Evolutionary conservation across 2,113 vertebrate genomes (phyloP).

Genomic region (Cyprinodon brontotheroides): DNA sequence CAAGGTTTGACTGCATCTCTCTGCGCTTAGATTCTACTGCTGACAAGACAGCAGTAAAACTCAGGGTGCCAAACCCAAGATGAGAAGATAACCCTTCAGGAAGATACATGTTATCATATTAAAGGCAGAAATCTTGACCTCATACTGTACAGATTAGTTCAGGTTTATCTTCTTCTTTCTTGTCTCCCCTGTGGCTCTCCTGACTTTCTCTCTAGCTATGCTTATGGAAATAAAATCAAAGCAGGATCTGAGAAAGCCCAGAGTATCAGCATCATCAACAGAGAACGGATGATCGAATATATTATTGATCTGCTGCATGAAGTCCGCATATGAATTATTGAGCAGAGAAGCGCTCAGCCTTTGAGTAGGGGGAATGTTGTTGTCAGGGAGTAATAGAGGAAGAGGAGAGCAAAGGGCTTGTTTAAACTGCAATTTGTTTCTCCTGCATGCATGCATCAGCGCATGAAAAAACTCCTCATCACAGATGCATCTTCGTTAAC

Average conservation of each 20-base stretch:
- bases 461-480: slow-evolving; percentile 29
- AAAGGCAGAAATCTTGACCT: slow-evolving; percentile 18
- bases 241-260: slow-evolving; percentile 29
- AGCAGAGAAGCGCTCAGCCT: slow-evolving; percentile 50
- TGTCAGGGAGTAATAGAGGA: slow-evolving; percentile 31
- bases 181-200: not conserved
- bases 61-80: slow-evolving; percentile 34
- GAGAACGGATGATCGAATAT: slow-evolving; percentile 59
- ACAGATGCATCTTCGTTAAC: slow-evolving; percentile 34
- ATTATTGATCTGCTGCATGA: slow-evolving; percentile 72
- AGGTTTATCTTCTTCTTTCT: slow-evolving; percentile 7
- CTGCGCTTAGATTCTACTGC: slow-evolving; percentile 20
- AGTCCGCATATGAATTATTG: slow-evolving; percentile 69
- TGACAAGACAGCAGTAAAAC: slow-evolving; percentile 53
- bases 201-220: slow-evolving; percentile 5
- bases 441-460: slow-evolving; percentile 26
- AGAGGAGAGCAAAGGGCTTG: slow-evolving; percentile 2
- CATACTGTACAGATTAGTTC: slow-evolving; percentile 34
- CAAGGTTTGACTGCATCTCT: slow-evolving; percentile 26
- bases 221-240: slow-evolving; percentile 17
- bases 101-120: slow-evolving; percentile 9
- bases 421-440: slow-evolving; percentile 43
- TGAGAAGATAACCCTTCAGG: slow-evolving; percentile 26
- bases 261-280: slow-evolving; percentile 43
- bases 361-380: slow-evolving; percentile 45